Conservation (phyloP, 2,113 vertebrate species). For the Empidonax traillii region DNA sequence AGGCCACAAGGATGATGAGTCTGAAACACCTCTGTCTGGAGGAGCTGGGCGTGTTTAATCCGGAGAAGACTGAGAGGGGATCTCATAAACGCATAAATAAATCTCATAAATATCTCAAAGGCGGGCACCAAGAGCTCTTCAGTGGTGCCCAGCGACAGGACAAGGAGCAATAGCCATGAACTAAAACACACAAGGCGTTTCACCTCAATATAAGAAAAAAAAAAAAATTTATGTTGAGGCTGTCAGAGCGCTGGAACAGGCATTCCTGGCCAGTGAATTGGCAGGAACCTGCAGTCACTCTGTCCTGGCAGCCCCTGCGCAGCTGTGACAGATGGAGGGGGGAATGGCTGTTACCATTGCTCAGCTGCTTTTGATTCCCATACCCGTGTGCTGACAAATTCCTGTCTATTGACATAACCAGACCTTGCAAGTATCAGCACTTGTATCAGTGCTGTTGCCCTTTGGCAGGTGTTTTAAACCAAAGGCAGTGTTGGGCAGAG, state of each 20-base stretch:
- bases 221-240: background rate
- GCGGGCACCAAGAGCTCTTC: background rate
- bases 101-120: background rate
- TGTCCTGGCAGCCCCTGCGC: background rate
- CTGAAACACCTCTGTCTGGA: background rate
- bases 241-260: too few relatives aligned
- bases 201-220: background rate
- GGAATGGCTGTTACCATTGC: accelerated
- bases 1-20: background rate
- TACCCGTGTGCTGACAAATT: background rate
- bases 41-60: background rate
- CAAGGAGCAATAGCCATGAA: background rate
- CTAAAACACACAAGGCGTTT: background rate
- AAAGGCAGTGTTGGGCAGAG: background rate
- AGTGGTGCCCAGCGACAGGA: background rate
- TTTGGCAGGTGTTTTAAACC: background rate
- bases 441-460: background rate
- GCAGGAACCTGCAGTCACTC: background rate
- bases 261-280: background rate
- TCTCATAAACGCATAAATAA: too few relatives aligned
- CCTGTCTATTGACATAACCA: background rate
- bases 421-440: background rate
- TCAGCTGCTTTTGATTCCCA: background rate
- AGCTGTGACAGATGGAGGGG: background rate
- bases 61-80: background rate